Percentiles rank a stretch among this genome's conserved stretches.
Conservation (phyloP, 2,888 invertebrate species). For the Adineta ricciae region DNA sequence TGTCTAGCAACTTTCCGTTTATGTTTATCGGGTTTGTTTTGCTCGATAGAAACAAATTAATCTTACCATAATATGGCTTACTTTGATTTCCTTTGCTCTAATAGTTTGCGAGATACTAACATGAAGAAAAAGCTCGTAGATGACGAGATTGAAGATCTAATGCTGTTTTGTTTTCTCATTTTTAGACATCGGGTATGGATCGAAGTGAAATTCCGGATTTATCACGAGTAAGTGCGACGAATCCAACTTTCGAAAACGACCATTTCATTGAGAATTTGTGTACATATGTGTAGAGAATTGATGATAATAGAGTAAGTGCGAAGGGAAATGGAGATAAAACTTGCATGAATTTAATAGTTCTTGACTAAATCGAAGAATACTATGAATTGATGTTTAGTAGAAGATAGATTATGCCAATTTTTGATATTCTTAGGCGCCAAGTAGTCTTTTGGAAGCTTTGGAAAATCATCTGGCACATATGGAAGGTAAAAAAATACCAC, state of each 20-base stretch:
- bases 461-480: conserved; percentile 70
- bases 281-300: neutral
- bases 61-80: neutral
- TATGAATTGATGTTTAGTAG: too few relatives aligned
- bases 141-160: too few relatives aligned
- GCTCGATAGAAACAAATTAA: conserved; percentile 27
- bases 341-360: conserved; percentile 33
- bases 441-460: conserved; percentile 85
- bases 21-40: conserved; percentile 29
- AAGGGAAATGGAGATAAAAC: conserved; percentile 33
- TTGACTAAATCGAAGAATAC: neutral
- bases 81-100: neutral
- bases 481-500: conserved; percentile 28
- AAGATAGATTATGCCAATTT: neutral
- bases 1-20: neutral
- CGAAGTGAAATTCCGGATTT: conserved; percentile 96
- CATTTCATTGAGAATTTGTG: neutral
- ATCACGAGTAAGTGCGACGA: conserved; percentile 61
- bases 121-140: neutral
- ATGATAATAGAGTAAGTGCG: neutral
- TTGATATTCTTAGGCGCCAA: conserved; percentile 63
- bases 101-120: neutral
- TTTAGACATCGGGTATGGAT: conserved; percentile 81
- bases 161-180: neutral
- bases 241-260: neutral